Evolutionary conservation across 2,797 vertebrate species (phyloP), one percentile per base, ranked within the genome.

Genomic region (Poecilia velifera): DNA sequence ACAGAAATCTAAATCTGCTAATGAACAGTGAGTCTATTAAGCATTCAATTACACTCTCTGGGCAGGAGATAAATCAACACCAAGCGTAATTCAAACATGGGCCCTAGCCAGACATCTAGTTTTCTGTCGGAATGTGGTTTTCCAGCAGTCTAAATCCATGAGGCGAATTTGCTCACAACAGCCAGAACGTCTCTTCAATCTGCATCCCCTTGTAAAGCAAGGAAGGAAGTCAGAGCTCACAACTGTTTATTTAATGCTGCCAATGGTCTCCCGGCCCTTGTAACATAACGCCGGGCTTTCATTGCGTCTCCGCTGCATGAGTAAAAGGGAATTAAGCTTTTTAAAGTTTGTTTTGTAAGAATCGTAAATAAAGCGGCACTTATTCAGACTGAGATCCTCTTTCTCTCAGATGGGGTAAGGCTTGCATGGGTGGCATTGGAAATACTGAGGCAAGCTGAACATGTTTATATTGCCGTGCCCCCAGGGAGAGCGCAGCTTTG

Each of bases 1-100:
- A 89, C 71, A 90, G 86, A 92, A 85, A 89, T 91, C 89, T 93
- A 93, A 93, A 93, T 94, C 92, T 90, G 92, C 91, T 94, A 94
- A 95, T 92, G 91, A 94, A 89, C 93, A 92, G 88, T 93, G 92
- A 94, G 87, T 91, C 90, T 90, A 94, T 94, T 94, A 94, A 90
- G 92, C 90, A 78, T 90, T 85, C 64, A 86, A 92, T 93, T 94
- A 91, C 92, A 93, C 80, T 91, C 83, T 88, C 82, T 83, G 87
- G 93, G 91, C 92, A 91, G 82, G 51, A 92, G 92, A 94, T 94
- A 91, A 95, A 91, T 94, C 91, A 91, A 91, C 90, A 87, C 76
- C n/a, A 86, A 90, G 87, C 72, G 86, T 90, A 93, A 93, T 86
- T 93, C 90, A 94, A 94, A 95, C 92, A 92, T 83, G 83, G 79